Conservation (phyloP, 2,797 vertebrate genomes). For the Simalia tracyae region DNA sequence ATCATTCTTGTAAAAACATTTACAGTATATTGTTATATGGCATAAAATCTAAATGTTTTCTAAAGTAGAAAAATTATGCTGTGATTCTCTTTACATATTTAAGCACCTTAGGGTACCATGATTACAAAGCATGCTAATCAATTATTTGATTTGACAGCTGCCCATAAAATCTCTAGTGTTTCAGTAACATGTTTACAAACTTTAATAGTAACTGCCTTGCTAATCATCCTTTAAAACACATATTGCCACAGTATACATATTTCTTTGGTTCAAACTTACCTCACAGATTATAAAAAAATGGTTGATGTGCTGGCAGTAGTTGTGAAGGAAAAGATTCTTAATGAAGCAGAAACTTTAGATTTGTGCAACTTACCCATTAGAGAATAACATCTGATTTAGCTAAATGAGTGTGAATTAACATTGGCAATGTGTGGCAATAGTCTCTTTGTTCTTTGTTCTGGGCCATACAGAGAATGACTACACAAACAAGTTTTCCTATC, state of each 20-base stretch:
- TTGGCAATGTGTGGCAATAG: not conserved
- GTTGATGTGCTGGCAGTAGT: not conserved
- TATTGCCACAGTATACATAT: not conserved
- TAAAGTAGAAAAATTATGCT: conserved; percentile 30
- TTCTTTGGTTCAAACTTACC: not conserved
- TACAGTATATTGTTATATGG: not conserved
- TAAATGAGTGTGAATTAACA: not conserved
- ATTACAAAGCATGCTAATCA: conserved; percentile 31
- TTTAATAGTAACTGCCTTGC: conserved; percentile 8
- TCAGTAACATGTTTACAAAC: conserved; percentile 19
- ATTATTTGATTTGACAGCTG: not conserved
- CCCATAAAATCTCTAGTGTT: not conserved
- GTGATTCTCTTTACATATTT: not conserved
- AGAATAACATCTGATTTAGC: not conserved
- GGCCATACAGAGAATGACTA: not conserved
- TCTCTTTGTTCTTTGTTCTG: not conserved
- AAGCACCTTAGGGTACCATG: conserved; percentile 31
- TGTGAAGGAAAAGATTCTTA: not conserved
- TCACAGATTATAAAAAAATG: not conserved
- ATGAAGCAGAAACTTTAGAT: not conserved
- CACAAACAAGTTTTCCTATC: not conserved
- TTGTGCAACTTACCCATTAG: not conserved
- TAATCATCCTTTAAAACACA: conserved; percentile 9
- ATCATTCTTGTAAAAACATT: not conserved
- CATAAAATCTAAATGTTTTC: conserved; percentile 24